Conservation (phyloP, 1,140 invertebrate species). For the Listronotus oregonensis region DNA sequence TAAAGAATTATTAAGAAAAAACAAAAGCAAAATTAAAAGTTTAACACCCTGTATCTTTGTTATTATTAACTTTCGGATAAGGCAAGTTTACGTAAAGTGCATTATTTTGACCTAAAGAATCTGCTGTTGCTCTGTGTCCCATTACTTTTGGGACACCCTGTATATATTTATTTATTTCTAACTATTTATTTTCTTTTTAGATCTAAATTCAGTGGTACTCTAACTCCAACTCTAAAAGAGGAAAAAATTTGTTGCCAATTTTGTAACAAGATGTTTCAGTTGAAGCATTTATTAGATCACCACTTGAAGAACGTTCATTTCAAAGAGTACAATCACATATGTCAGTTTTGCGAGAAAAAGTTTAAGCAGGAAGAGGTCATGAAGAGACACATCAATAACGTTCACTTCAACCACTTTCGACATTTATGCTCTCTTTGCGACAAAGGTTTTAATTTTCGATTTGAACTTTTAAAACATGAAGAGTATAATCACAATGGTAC, state of each 20-base stretch:
- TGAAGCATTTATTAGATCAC: slow-evolving; percentile 18
- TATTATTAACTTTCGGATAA: too few relatives aligned
- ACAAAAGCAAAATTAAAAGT: too few relatives aligned
- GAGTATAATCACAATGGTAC: slow-evolving; percentile 25
- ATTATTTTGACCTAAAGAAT: too few relatives aligned
- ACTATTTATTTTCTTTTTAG: too few relatives aligned
- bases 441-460: slow-evolving; percentile 20
- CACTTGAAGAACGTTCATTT: slow-evolving; percentile 28
- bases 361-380: slow-evolving; percentile 17
- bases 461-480: slow-evolving; percentile 19
- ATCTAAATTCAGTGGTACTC: too few relatives aligned
- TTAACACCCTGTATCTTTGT: too few relatives aligned
- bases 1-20: too few relatives aligned
- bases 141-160: too few relatives aligned
- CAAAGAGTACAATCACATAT: slow-evolving; percentile 26
- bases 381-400: slow-evolving; percentile 24
- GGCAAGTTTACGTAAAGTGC: too few relatives aligned
- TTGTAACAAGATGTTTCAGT: slow-evolving; percentile 18
- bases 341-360: slow-evolving; percentile 25
- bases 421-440: slow-evolving; percentile 20
- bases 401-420: slow-evolving; percentile 31
- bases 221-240: slow-evolving; percentile 13
- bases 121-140: too few relatives aligned
- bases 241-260: slow-evolving; percentile 15
- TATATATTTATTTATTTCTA: too few relatives aligned